phyloP scores from a whole-genome alignment of 1,140 invertebrate species.

The Linepithema humile region DNA sequence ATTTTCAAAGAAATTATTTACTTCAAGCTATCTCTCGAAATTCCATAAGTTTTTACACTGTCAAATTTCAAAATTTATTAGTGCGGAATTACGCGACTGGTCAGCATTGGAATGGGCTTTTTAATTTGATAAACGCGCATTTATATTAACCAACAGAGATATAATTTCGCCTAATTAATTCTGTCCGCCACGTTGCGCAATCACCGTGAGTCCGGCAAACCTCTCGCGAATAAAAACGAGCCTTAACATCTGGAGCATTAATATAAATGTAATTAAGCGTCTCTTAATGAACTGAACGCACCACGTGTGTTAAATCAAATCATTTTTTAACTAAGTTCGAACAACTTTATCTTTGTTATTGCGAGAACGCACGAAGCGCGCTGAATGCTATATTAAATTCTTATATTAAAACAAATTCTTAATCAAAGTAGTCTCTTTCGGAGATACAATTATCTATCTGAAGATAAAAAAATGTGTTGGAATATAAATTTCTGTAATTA shows the following conservation, averaged over 20 bases:
- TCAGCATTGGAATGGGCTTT: neutral
- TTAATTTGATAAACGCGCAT: constrained; percentile 10
- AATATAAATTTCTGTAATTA: too few relatives aligned
- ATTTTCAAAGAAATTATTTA: too few relatives aligned
- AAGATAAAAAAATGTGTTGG: too few relatives aligned
- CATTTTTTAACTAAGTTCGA: neutral
- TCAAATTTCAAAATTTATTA: neutral
- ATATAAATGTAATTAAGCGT: constrained; percentile 17
- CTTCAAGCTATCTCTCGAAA: too few relatives aligned
- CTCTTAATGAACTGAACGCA: constrained; percentile 13
- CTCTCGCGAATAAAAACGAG: neutral
- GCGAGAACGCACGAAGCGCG: neutral
- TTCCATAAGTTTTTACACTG: too few relatives aligned
- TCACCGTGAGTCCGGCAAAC: neutral
- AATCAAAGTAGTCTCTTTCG: neutral
- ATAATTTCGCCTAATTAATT: constrained; percentile 40
- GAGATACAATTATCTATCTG: too few relatives aligned
- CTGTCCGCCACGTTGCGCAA: neutral
- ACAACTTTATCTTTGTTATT: neutral
- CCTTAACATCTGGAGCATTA: constrained; percentile 13
- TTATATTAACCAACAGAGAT: neutral
- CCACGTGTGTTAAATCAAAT: neutral
- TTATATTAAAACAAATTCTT: too few relatives aligned
- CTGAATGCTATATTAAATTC: neutral
- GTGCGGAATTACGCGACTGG: neutral